Evolutionary conservation across 2,888 invertebrate species (phyloP).

Genomic region (Sipunculus nudus): DNA sequence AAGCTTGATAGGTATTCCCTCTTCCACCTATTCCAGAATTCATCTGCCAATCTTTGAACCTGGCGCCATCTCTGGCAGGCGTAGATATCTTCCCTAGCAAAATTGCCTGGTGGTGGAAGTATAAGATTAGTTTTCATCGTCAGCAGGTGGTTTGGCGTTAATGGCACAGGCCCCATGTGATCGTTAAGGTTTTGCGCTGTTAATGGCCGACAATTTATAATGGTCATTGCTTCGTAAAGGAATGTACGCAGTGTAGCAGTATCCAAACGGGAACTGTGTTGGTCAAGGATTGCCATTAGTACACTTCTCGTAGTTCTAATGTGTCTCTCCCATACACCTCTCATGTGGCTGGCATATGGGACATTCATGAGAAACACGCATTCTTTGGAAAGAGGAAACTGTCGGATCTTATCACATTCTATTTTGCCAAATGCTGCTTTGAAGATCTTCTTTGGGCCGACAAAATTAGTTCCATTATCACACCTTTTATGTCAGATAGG

Average conservation of each 20-base stretch:
- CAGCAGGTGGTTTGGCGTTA: conserved; percentile 21
- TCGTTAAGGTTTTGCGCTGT: conserved; percentile 22
- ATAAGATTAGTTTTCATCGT: conserved; percentile 14
- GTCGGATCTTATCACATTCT: conserved; percentile 12
- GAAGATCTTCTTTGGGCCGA: conserved; percentile 23
- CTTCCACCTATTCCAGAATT: conserved; percentile 23
- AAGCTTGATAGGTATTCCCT: conserved; percentile 13
- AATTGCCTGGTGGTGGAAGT: conserved; percentile 9
- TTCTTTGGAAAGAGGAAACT: conserved; percentile 17
- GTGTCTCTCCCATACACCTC: conserved; percentile 46
- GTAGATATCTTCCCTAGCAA: conserved; percentile 9
- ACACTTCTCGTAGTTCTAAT: conserved; percentile 40
- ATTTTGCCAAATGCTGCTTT: conserved; percentile 16
- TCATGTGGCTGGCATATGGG: conserved; percentile 43
- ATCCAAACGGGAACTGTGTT: conserved; percentile 18
- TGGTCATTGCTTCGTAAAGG: conserved; percentile 30
- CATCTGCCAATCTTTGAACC: conserved; percentile 18
- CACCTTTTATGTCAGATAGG: not conserved
- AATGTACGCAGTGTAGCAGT: conserved; percentile 32
- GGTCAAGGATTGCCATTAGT: conserved; percentile 22
- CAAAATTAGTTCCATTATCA: conserved; percentile 15
- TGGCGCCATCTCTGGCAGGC: conserved; percentile 8
- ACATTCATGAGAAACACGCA: conserved; percentile 36
- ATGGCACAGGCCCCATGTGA: conserved; percentile 9
- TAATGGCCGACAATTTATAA: conserved; percentile 35